These are phyloP conservation scores for Manis javanica DNA, from an alignment of 2,797 vertebrate species.

Conservation along the genomic window DNA sequence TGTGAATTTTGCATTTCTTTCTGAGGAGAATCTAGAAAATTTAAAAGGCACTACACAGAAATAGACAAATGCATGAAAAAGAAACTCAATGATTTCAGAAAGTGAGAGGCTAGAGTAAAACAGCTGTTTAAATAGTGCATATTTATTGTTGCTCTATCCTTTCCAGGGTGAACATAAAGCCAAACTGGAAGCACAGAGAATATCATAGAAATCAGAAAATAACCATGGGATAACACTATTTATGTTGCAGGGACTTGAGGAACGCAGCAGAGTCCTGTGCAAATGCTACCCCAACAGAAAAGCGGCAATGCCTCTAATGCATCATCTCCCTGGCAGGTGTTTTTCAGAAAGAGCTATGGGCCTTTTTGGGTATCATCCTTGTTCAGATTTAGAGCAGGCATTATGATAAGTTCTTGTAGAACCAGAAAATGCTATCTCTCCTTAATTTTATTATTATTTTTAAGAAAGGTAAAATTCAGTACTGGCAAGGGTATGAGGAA, in stretches of 20 bases:
- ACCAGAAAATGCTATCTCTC: neutral
- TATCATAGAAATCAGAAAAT: conserved; percentile 46
- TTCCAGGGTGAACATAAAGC: conserved; percentile 71
- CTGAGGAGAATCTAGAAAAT: conserved; percentile 38
- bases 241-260: conserved; percentile 63
- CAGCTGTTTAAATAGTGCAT: conserved; percentile 22
- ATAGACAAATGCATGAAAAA: neutral
- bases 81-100: conserved; percentile 67
- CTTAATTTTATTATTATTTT: neutral
- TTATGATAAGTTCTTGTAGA: conserved; percentile 20
- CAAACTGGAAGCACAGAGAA: conserved; percentile 57
- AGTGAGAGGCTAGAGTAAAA: conserved; percentile 65
- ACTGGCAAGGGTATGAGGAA: neutral
- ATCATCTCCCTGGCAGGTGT: conserved; percentile 28
- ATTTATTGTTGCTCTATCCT: conserved; percentile 44
- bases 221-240: conserved; percentile 73
- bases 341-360: conserved; percentile 59
- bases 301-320: conserved; percentile 45
- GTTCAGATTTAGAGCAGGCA: conserved; percentile 61
- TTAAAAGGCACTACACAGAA: conserved; percentile 22
- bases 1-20: conserved; percentile 32
- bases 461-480: neutral
- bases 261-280: conserved; percentile 62
- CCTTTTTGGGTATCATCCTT: neutral
- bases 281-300: conserved; percentile 61